Evolutionary conservation across 2,797 vertebrate genomes (phyloP).

Genomic region (Babyrousa celebensis): DNA sequence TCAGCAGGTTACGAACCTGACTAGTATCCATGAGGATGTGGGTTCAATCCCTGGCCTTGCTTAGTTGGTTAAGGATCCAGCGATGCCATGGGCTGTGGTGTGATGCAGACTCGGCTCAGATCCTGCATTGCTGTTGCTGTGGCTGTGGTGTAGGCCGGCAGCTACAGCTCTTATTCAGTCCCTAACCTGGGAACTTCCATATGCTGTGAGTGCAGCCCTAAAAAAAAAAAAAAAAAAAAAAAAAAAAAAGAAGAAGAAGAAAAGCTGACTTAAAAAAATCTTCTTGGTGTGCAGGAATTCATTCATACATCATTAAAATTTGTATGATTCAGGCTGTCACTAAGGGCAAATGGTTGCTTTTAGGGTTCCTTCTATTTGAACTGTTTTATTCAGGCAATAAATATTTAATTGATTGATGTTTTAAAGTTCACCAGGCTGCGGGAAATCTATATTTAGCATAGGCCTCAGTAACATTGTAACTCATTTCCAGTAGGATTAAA

Average conservation of each 20-base stretch:
- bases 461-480: slow-evolving; percentile 56
- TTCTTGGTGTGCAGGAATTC: background rate
- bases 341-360: background rate
- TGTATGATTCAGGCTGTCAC: background rate
- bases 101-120: too few relatives aligned
- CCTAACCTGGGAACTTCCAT: too few relatives aligned
- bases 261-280: background rate
- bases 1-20: too few relatives aligned
- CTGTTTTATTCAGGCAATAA: slow-evolving; percentile 71
- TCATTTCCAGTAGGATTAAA: slow-evolving; percentile 71
- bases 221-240: too few relatives aligned
- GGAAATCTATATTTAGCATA: slow-evolving; percentile 78
- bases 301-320: slow-evolving; percentile 6
- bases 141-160: too few relatives aligned
- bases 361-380: slow-evolving; percentile 18
- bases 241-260: background rate
- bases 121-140: too few relatives aligned
- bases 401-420: slow-evolving; percentile 77
- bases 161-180: too few relatives aligned
- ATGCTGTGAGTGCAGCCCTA: too few relatives aligned
- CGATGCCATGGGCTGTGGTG: too few relatives aligned
- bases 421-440: slow-evolving; percentile 71
- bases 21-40: too few relatives aligned
- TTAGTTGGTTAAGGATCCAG: too few relatives aligned
- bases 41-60: too few relatives aligned